phyloP scores from a whole-genome alignment of 2,797 vertebrate genomes.

The Diplodus sargus region DNA sequence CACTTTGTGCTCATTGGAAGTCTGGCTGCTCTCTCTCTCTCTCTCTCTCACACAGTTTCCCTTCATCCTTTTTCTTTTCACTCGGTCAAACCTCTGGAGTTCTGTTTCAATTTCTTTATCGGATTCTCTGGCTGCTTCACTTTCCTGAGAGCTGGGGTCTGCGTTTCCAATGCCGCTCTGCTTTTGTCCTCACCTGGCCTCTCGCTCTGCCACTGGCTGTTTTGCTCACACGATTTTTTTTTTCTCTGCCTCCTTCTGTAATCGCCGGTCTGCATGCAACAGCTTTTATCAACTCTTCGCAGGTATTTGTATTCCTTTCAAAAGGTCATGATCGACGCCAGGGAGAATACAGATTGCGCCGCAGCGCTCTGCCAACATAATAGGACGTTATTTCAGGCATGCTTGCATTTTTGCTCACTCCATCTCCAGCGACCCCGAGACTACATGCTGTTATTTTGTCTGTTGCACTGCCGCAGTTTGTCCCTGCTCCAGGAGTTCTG shows the following conservation, averaged over 20 bases:
- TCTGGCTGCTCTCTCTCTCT: slow-evolving; percentile 16
- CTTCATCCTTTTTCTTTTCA: slow-evolving; percentile 20
- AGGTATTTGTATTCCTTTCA: slow-evolving; percentile 32
- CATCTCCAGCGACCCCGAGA: slow-evolving; percentile 23
- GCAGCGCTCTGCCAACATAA: neutral
- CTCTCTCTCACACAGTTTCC: slow-evolving; percentile 5
- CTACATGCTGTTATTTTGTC: slow-evolving; percentile 37
- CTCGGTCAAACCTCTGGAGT: slow-evolving; percentile 48
- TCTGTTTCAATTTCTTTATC: slow-evolving; percentile 47
- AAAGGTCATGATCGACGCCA: slow-evolving; percentile 23
- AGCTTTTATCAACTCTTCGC: slow-evolving; percentile 31
- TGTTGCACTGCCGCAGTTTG: slow-evolving; percentile 69
- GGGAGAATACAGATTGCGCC: slow-evolving; percentile 17
- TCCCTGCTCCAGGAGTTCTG: slow-evolving; percentile 51
- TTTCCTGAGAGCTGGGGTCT: slow-evolving; percentile 16
- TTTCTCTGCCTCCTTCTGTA: slow-evolving; percentile 16
- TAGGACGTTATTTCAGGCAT: slow-evolving; percentile 13
- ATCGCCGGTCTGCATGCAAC: slow-evolving; percentile 37
- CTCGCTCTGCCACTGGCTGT: slow-evolving; percentile 34
- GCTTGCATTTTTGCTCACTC: slow-evolving; percentile 15
- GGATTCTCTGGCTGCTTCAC: slow-evolving; percentile 27
- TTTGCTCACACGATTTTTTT: slow-evolving; percentile 23
- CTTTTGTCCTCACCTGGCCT: slow-evolving; percentile 51
- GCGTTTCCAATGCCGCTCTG: neutral
- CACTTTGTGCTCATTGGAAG: slow-evolving; percentile 26